Percentiles rank a stretch among this genome's conserved stretches.
These are phyloP conservation scores for Siniperca chuatsi DNA, from an alignment of 2,113 vertebrate species.

Conservation along the genomic window DNA sequence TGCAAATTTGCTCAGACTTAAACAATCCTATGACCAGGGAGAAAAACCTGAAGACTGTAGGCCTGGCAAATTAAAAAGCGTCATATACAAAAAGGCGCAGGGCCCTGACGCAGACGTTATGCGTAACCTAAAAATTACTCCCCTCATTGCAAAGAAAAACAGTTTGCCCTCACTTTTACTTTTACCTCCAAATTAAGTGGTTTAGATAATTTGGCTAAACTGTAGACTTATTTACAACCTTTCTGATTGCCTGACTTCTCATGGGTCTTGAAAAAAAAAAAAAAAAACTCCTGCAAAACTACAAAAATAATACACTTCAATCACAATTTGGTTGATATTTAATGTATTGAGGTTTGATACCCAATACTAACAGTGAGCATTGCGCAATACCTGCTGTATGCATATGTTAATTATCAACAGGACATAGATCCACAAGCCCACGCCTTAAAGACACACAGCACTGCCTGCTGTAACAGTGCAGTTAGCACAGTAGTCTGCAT, in stretches of 20 bases:
- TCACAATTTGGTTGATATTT: not conserved
- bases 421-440: not conserved
- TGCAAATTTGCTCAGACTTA: no score
- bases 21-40: no score
- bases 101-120: no score
- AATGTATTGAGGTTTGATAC: not conserved
- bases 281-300: not conserved
- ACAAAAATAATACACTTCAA: not conserved
- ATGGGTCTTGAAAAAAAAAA: not conserved
- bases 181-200: not conserved
- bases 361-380: not conserved
- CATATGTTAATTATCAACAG: conserved; percentile 31
- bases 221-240: not conserved
- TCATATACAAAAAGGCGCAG: no score
- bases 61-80: no score
- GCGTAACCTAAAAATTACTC: no score
- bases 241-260: not conserved
- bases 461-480: not conserved
- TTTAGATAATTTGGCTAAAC: not conserved
- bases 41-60: no score
- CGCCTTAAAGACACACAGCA: conserved; percentile 52
- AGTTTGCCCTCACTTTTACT: not conserved
- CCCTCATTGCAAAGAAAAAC: no score
- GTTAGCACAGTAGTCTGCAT: not conserved
- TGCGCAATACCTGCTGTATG: not conserved